These are phyloP conservation scores for Vollenhovia emeryi DNA, from an alignment of 1,140 invertebrate genomes.

Conservation along the genomic window DNA sequence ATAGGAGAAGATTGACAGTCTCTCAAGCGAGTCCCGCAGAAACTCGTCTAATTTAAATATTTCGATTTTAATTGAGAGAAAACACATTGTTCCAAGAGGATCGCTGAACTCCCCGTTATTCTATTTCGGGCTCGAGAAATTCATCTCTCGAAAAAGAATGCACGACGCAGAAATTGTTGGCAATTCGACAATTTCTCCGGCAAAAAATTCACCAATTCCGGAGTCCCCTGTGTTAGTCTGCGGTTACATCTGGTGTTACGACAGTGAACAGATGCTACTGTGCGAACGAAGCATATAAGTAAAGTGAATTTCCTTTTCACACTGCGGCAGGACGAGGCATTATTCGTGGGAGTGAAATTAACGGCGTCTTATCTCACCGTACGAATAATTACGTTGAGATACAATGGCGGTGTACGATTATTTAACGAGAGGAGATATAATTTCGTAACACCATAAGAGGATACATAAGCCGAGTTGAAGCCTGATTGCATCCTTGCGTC, in stretches of 20 bases:
- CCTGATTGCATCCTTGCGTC: slow-evolving; percentile 55
- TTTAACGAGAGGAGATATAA: slow-evolving; percentile 50
- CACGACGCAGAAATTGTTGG: not conserved
- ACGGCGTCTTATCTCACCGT: slow-evolving; percentile 8
- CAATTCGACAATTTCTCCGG: not conserved
- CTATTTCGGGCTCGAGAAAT: not conserved
- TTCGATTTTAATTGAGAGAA: not conserved
- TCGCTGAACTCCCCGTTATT: not conserved
- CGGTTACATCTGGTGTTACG: slow-evolving; percentile 38
- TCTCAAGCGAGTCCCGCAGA: not conserved
- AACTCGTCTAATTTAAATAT: not conserved
- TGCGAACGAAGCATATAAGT: not conserved
- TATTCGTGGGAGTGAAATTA: slow-evolving; percentile 58
- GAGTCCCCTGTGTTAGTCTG: not conserved
- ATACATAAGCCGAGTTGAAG: slow-evolving; percentile 2
- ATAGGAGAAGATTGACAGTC: not conserved
- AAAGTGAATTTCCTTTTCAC: slow-evolving; percentile 51
- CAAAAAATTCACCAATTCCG: not conserved
- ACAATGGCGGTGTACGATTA: slow-evolving; percentile 43
- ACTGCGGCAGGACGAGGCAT: not conserved
- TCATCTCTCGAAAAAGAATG: not conserved
- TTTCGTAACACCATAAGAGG: slow-evolving; percentile 61
- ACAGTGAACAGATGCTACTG: slow-evolving; percentile 41
- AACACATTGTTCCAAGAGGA: not conserved
- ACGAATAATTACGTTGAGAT: slow-evolving; percentile 40